Evolutionary conservation across 1,140 invertebrate species (phyloP).

Genomic region (Leguminivora glycinivorella): DNA sequence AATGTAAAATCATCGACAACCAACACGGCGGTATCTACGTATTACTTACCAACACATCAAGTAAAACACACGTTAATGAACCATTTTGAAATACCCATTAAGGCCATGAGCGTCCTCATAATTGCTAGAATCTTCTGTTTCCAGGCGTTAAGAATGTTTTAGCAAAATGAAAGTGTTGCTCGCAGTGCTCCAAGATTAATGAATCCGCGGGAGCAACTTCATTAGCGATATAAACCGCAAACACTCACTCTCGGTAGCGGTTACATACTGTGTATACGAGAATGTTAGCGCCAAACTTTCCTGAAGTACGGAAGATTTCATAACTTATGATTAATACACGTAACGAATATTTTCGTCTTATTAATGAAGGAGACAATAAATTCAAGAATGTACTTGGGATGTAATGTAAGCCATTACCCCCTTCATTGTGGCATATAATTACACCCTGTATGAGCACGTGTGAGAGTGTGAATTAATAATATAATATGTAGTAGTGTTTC

Average conservation of each 20-base stretch:
- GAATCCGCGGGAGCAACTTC: constrained; percentile 42
- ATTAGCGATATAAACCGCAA: constrained; percentile 41
- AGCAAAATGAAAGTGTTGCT: constrained; percentile 28
- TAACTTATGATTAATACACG: no score
- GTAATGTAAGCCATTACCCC: no score
- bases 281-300: neutral
- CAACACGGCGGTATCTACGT: neutral
- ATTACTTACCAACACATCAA: neutral
- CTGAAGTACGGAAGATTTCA: neutral
- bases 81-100: constrained; percentile 1
- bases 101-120: constrained; percentile 21
- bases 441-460: no score
- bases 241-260: constrained; percentile 31
- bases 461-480: no score
- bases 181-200: constrained; percentile 42
- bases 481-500: no score
- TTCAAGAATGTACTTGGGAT: no score
- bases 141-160: constrained; percentile 23
- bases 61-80: neutral
- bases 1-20: neutral
- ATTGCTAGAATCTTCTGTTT: constrained; percentile 25
- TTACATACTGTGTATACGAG: neutral
- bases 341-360: no score
- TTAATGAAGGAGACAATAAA: no score
- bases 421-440: no score